Base-by-base conservation (phyloP, 2,113 vertebrate species). In the Microcebus ravelobensis region DNA sequence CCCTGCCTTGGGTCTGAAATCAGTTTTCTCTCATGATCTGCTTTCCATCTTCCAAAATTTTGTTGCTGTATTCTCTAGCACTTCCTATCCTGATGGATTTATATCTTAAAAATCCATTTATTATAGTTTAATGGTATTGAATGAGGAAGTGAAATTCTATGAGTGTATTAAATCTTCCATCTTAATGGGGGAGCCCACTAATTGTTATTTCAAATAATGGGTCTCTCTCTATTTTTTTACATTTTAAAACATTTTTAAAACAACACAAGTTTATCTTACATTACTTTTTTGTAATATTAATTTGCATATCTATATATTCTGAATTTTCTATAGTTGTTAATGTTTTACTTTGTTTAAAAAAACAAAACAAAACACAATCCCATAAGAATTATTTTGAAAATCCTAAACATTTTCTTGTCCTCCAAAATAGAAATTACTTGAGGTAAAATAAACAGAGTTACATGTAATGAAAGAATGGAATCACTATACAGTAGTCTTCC, bases 351-450 rank as follows among this genome's bases (percentile, higher is more conserved):
- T 84, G 61, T 34, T 31, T 4, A 39, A 59, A 74, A 74, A 74
- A 73, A 68, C 45, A 45, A 67, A 57, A 2, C 7, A 48, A 36
- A 76, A 36, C 6, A n/a, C 3, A 86, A 39, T 1, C 5, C 11
- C 73, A 6, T 52, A 84, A 71, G 10, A 74, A 73, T 90, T 82
- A 77, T 70, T 86, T 94, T 86, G 13, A 92, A 87, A 71, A 74
- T 52, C 50, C 39, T 14, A 23, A 91, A 76, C 21, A 17, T 48
- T 48, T 61, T 65, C 68, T 67, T 86, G 11, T n/a, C 23, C 5
- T 7, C 5, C 18, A 50, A 76, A 4, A 23, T 29, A 86, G 67
- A 86, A 89, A 71, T 86, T 76, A 20, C 23, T 84, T 55, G 34
- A 89, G 18, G 13, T 86, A 48, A 89, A 74, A 79, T 39, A 65